phyloP scores from a whole-genome alignment of 2,113 vertebrate genomes.

The Corythoichthys haematopterus region DNA sequence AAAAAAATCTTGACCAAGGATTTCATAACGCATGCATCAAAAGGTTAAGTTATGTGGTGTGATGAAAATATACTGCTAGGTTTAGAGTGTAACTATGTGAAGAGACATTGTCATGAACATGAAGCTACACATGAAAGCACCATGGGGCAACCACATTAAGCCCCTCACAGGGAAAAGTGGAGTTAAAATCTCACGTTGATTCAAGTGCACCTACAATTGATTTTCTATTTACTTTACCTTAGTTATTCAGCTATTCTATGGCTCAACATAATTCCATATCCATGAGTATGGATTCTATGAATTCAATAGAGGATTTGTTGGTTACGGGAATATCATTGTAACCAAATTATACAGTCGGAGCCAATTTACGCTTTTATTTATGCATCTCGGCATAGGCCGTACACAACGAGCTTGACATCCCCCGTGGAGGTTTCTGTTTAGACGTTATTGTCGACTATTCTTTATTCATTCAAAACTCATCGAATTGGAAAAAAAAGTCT shows the following conservation, averaged over 20 bases:
- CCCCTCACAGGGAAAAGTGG: neutral
- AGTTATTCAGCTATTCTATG: slow-evolving; percentile 42
- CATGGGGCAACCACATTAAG: neutral
- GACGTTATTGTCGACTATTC: slow-evolving; percentile 40
- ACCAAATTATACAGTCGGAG: slow-evolving; percentile 52
- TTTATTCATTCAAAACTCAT: slow-evolving; percentile 51
- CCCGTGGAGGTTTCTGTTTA: slow-evolving; percentile 33
- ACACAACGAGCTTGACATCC: slow-evolving; percentile 32
- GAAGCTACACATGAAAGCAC: neutral
- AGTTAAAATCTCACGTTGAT: slow-evolving; percentile 37
- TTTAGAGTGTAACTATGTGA: neutral
- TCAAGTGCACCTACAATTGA: slow-evolving; percentile 3
- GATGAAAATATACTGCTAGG: too few species aligned
- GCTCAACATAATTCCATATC: slow-evolving; percentile 56
- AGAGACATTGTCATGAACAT: neutral
- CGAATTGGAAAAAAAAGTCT: slow-evolving; percentile 43
- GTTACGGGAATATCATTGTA: slow-evolving; percentile 57
- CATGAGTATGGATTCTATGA: slow-evolving; percentile 55
- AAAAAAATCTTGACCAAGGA: too few species aligned
- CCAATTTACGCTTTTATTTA: slow-evolving; percentile 61
- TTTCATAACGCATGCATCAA: too few species aligned
- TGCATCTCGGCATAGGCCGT: slow-evolving; percentile 31
- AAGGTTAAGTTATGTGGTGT: too few species aligned
- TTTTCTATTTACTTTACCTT: slow-evolving; percentile 34
- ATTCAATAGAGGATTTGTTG: slow-evolving; percentile 37